phyloP scores from a whole-genome alignment of 2,113 vertebrate species.

The Ranitomeya imitator region DNA sequence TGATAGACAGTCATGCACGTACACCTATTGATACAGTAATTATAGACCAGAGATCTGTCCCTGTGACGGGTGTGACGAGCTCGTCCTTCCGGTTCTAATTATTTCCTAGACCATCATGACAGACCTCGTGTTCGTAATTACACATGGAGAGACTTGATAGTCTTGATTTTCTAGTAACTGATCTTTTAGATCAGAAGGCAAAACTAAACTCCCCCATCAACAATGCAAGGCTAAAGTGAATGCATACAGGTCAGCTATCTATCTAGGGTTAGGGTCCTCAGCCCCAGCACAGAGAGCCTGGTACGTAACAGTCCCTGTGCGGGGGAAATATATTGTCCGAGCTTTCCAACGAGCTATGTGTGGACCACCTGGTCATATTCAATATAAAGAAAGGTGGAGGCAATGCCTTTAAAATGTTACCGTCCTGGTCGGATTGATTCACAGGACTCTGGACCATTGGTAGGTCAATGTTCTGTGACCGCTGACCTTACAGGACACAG shows the following conservation, averaged over 20 bases:
- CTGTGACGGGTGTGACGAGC: neutral
- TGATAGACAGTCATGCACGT: neutral
- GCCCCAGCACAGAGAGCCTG: no score
- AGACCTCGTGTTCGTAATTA: neutral
- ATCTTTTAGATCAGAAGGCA: neutral
- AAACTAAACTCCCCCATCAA: neutral
- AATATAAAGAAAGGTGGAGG: neutral
- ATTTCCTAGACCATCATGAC: neutral
- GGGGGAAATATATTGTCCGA: neutral
- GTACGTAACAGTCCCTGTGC: no score
- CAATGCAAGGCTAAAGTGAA: neutral
- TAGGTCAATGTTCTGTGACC: no score
- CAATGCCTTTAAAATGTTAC: neutral
- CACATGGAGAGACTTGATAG: neutral
- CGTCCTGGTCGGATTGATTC: no score
- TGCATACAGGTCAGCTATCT: neutral
- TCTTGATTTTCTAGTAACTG: slow-evolving; percentile 15
- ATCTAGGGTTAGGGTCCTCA: neutral
- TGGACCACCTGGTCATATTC: no score
- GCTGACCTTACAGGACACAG: no score
- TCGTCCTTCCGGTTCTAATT: neutral
- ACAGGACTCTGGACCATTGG: no score
- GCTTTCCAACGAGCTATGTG: no score
- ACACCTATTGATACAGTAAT: neutral
- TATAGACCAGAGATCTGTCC: neutral